Evolutionary conservation across 2,888 invertebrate genomes (phyloP).

Genomic region (Metacarcinus magister): DNA sequence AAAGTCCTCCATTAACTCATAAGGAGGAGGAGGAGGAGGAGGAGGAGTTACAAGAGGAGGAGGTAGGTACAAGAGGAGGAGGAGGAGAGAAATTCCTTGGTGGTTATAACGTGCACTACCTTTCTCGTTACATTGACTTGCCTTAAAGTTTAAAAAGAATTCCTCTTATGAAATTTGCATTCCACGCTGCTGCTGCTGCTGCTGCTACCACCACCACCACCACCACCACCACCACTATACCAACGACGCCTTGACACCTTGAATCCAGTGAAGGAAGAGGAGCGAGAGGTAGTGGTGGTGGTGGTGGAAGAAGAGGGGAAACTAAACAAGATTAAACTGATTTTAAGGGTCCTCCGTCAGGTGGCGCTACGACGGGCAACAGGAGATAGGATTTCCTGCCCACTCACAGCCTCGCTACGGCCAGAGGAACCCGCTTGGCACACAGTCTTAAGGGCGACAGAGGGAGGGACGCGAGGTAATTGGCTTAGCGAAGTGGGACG

Average conservation of each 20-base stretch:
- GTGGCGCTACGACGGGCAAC: neutral
- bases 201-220: neutral
- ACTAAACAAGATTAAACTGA: constrained; percentile 30
- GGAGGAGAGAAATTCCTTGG: neutral
- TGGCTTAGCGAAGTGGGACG: neutral
- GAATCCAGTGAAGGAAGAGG: neutral
- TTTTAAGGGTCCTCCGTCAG: constrained; percentile 10
- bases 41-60: constrained; percentile 15
- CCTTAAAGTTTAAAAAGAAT: neutral
- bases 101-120: neutral
- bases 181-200: neutral
- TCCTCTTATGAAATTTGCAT: constrained; percentile 7
- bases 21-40: constrained; percentile 16
- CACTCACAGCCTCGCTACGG: neutral
- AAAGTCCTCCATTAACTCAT: neutral
- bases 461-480: constrained; percentile 31
- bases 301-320: neutral
- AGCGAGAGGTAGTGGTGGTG: neutral
- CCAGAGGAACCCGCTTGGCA: neutral
- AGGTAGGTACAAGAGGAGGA: neutral
- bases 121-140: neutral
- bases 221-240: neutral
- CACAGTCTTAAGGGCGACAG: constrained; percentile 27
- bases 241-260: neutral
- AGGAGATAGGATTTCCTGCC: neutral